Evolutionary conservation across 2,888 invertebrate genomes (phyloP), one percentile per base, ranked within the genome.

Genomic region (Andrena camellia): DNA sequence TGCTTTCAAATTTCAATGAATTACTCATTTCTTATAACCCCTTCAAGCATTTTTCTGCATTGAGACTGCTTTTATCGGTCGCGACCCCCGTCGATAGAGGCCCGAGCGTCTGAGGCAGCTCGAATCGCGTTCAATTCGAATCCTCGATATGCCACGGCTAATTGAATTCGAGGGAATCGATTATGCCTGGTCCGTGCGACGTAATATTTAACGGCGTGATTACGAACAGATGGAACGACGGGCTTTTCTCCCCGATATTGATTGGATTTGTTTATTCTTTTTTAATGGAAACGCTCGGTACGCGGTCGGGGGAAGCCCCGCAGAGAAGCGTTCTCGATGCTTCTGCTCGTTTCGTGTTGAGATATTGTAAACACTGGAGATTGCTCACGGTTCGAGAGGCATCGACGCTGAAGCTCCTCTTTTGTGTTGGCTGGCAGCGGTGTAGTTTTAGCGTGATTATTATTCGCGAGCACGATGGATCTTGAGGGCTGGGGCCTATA

Each of bases 111-210:
- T 8, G 10, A 17, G 26, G 35, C 31, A 35, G 20, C 60, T 20
- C 17, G 35, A 33, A 20, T 57, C 66, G 64, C n/a, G 63, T 50
- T 60, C 75, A 50, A 74, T 63, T 81, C 78, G 72, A 82, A 77
- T 77, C 81, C 76, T 66, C 81, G 77, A 86, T 85, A 81, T 63
- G 84, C 78, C 75, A 70, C 70, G 67, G 77, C 77, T 86, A 88
- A 88, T 88, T 86, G 84, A 84, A 88, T 86, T 81, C 77, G 72
- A 72, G 60, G 71, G 69, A 87, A 88, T 88, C 84, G 83, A 87
- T 87, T 57, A 72, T 54, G 48, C 68, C 17, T 78, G 74, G 57
- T 64, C 60, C 66, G 69, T 48, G 26, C 69, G 76, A 63, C 33
- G 68, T 69, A 70, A 50, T 76, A 68, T 72, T 72, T 54, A 35